phyloP scores from a whole-genome alignment of 2,888 invertebrate species.

The Augochlorella aurata region DNA sequence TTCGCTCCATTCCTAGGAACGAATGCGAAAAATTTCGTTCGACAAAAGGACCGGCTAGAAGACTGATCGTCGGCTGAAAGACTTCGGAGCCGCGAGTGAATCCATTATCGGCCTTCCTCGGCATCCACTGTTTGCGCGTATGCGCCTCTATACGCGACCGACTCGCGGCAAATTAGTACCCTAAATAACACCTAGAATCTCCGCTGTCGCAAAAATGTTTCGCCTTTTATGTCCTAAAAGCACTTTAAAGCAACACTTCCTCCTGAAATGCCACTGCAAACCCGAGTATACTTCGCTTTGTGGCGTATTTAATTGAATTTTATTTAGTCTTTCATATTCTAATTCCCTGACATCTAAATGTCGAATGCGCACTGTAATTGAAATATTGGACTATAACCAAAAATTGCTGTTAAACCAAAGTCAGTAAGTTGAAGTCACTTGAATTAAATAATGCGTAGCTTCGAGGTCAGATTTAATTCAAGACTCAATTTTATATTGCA shows the following conservation, averaged over 20 bases:
- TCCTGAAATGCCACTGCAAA: neutral
- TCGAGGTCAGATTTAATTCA: neutral
- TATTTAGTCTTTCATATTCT: neutral
- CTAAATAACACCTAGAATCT: neutral
- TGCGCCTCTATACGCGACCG: neutral
- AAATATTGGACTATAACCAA: too few species aligned
- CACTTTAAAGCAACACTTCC: neutral
- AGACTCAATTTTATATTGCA: neutral
- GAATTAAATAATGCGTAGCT: neutral
- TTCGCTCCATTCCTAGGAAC: slow-evolving; percentile 35
- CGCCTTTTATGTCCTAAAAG: neutral
- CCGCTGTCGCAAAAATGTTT: neutral
- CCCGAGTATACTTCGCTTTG: neutral
- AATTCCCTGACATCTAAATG: neutral
- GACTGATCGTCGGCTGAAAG: slow-evolving; percentile 22
- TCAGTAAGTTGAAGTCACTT: too few species aligned
- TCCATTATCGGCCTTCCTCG: slow-evolving; percentile 48
- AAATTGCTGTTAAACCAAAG: too few species aligned
- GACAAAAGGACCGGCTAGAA: slow-evolving; percentile 27
- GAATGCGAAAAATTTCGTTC: slow-evolving; percentile 34
- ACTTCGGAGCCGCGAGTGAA: slow-evolving; percentile 22
- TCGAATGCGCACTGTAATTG: too few species aligned
- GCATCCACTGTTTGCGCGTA: neutral
- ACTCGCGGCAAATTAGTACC: neutral
- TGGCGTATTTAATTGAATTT: neutral